These are phyloP conservation scores for Calosoma granatense DNA, from an alignment of 1,140 invertebrate species.

Conservation along the genomic window DNA sequence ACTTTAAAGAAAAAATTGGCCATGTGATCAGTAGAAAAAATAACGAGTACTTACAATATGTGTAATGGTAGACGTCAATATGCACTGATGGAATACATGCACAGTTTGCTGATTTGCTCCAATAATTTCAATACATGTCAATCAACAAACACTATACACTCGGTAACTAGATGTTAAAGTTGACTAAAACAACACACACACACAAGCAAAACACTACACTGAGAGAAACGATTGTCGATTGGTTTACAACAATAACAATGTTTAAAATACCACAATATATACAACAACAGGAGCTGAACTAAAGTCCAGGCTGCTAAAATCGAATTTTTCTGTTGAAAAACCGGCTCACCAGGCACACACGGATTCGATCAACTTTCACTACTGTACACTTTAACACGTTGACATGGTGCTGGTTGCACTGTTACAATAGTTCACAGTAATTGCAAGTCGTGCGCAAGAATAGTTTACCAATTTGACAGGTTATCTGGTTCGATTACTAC, in stretches of 20 bases:
- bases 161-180: too few relatives aligned
- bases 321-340: background rate
- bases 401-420: background rate
- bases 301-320: background rate
- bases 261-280: too few relatives aligned
- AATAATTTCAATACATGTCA: constrained; percentile 1
- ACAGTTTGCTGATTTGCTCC: background rate
- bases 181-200: background rate
- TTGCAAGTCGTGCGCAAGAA: background rate
- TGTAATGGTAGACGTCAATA: background rate
- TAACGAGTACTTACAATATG: too few relatives aligned
- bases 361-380: background rate
- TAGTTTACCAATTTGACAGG: too few relatives aligned
- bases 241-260: too few relatives aligned
- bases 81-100: background rate
- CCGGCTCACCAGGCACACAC: too few relatives aligned
- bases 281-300: background rate
- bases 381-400: background rate
- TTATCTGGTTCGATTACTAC: too few relatives aligned
- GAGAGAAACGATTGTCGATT: too few relatives aligned
- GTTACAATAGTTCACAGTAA: background rate
- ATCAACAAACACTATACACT: background rate
- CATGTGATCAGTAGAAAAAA: too few relatives aligned
- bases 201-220: too few relatives aligned
- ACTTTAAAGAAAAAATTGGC: background rate